Percentiles rank a stretch among this genome's conserved stretches.
Evolutionary conservation across 1,140 invertebrate species (phyloP).

Genomic region (fruit fly (Drosophila melanogaster)): Release_6_plus_ISO1_MT NT_033779.5:7871501-7872000

Average conservation of each 20-base stretch:
- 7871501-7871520: conserved; percentile 67
- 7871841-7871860: conserved; percentile 17
- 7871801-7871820: conserved; percentile 51
- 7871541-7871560: conserved; percentile 62
- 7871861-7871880: not conserved
- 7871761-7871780: conserved; percentile 61
- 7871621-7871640: conserved; percentile 22
- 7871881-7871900: no score
- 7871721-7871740: not conserved
- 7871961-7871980: no score
- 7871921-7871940: no score
- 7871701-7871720: conserved; percentile 44
- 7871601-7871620: conserved; percentile 54
- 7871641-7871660: conserved; percentile 37
- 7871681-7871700: conserved; percentile 46
- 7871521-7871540: conserved; percentile 33
- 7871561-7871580: conserved; percentile 32
- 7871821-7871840: conserved; percentile 33
- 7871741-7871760: conserved; percentile 8
- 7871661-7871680: conserved; percentile 55
- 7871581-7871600: conserved; percentile 36
- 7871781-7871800: conserved; percentile 76
- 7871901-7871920: no score
- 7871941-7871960: no score
- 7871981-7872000: no score